These are phyloP conservation scores for Leptarthrus brevirostris DNA, from an alignment of 2,888 invertebrate species.

Conservation along the genomic window DNA sequence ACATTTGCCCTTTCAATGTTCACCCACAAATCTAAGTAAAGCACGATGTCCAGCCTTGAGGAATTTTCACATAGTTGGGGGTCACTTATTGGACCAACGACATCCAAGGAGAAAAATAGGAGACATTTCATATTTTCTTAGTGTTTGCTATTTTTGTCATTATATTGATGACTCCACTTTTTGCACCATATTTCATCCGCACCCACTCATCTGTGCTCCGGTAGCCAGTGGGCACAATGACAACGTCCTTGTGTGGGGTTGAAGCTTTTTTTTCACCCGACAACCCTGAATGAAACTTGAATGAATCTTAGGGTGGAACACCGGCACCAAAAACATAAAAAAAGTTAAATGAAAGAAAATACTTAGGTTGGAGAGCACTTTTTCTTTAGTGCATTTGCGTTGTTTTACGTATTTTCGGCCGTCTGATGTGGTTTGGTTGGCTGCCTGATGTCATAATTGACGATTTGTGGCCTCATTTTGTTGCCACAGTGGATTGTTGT, in stretches of 20 bases:
- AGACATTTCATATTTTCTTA: not conserved
- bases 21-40: too few relatives aligned
- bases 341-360: not conserved
- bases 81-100: not conserved
- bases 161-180: constrained; percentile 25
- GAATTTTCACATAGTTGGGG: not conserved
- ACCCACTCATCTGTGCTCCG: not conserved
- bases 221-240: not conserved
- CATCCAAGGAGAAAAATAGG: not conserved
- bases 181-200: not conserved
- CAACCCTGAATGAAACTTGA: not conserved
- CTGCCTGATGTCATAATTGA: constrained; percentile 41
- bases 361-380: not conserved
- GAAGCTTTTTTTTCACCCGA: not conserved
- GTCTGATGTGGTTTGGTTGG: constrained; percentile 26
- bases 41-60: not conserved
- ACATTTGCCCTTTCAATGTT: not conserved
- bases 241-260: constrained; percentile 23
- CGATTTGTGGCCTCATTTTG: constrained; percentile 40
- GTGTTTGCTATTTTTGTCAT: not conserved
- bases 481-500: constrained; percentile 17
- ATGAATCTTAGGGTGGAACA: not conserved
- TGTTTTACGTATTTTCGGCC: not conserved
- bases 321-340: not conserved
- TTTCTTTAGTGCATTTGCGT: constrained; percentile 11